Base-by-base conservation (phyloP, 2,888 invertebrate species). In the Idaea straminata region DNA sequence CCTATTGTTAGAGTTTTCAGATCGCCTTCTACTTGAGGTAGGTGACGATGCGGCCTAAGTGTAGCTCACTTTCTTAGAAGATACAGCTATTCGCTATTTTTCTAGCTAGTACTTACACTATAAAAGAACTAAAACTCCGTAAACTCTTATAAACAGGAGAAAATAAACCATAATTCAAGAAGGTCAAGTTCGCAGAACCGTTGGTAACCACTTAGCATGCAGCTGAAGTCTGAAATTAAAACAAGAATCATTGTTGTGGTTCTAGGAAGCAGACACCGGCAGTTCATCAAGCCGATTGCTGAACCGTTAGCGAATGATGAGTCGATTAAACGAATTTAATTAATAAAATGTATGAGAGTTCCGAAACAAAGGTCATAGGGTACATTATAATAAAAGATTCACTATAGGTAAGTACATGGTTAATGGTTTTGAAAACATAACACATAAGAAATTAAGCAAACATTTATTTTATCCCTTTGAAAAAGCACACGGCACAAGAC, bases 231-330 rank as follows among this genome's bases (percentile, higher is more conserved):
- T 67, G 76, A 77, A 80, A 80, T 72, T 74, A 74, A 25, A 82
- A 84, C 80, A 85, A 84, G 78, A 76, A 75, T 72, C 81, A 77
- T 79, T 83, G 84, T 84, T 76, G 67, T 59, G 65, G 65, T 85
- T 85, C 85, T 75, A 63, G 74, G 85, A 83, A 85, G 75, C 71
- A 67, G 65, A 72, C 69, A 71, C 69, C 72, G 71, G 68, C 64
- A 47, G 47, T 47, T 47, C 47, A 47, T 47, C 47, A 47, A 47
- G 47, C 13, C 47, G 47, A 47, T 47, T 47, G 47, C 47, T 47
- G 47, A 10, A 47, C 47, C 47, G 47, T 47, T 47, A 47, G 47
- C 47, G 10, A 25, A 47, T 47, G 47, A 47, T 47, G 47, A 7
- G 13, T 47, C 47, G 10, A 13, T 47, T 47, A 47, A 47, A 47